Conservation (phyloP, 1,140 invertebrate species). For the Onthophagus taurus region DNA sequence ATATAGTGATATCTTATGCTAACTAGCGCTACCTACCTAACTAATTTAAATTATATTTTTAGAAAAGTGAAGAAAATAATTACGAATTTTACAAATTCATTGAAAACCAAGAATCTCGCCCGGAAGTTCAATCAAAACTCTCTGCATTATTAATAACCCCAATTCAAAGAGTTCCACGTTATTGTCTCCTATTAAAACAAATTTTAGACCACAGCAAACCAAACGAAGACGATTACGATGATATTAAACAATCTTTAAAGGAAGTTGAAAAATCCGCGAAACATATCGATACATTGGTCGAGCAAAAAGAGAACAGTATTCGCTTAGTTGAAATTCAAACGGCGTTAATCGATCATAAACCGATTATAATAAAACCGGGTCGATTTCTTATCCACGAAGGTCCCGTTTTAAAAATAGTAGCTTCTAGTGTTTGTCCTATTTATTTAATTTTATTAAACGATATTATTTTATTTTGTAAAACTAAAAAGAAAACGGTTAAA, state of each 20-base stretch:
- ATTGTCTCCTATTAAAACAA: conserved; percentile 60
- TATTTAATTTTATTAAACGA: conserved; percentile 47
- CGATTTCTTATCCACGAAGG: conserved; percentile 62
- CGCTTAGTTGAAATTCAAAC: conserved; percentile 58
- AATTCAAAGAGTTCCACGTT: conserved; percentile 67
- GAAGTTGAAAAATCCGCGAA: conserved; percentile 56
- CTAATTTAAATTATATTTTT: conserved; percentile 25
- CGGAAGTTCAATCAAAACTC: conserved; percentile 60
- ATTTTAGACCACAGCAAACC: conserved; percentile 52
- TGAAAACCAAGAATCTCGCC: conserved; percentile 53
- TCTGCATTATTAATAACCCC: conserved; percentile 63
- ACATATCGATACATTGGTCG: conserved; percentile 61
- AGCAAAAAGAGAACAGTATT: conserved; percentile 62
- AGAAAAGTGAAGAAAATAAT: conserved; percentile 50
- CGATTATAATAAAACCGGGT: conserved; percentile 57
- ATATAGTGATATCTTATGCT: too few relatives aligned
- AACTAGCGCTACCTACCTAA: too few relatives aligned
- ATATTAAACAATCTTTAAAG: conserved; percentile 48
- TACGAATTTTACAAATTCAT: conserved; percentile 50
- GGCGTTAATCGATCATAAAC: conserved; percentile 46
- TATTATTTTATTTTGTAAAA: conserved; percentile 54
- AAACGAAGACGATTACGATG: conserved; percentile 49
- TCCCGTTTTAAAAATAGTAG: conserved; percentile 53
- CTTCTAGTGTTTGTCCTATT: conserved; percentile 35
- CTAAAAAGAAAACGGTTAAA: conserved; percentile 33